Evolutionary conservation across 1,140 invertebrate genomes (phyloP), one percentile per base, ranked within the genome.

Genomic region (Megalonaias nervosa): DNA sequence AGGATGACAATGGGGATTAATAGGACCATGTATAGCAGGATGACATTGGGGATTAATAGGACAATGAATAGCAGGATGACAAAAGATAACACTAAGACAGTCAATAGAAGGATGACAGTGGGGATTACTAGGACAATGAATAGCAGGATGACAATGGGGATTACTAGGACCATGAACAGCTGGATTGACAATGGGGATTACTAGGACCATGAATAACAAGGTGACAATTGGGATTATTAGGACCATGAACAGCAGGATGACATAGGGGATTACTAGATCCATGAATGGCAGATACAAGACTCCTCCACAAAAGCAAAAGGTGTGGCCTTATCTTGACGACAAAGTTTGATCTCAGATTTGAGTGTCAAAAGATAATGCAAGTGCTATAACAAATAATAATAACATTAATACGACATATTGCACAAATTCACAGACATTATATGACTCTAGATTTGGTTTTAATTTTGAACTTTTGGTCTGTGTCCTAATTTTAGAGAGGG

Each of bases 161-260:
- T 0, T 9, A 57, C 21, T 9, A 71, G 9, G 60, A 71, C 21
- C 26, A 31, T 31, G 26, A 31, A 31, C 4, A 31, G 26, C 1
- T 3, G 61, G 66, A 12, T n/a, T 67, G 64, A 59, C 70, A 65
- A 67, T 70, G 64, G 48, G 21, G 67, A 74, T 71, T 15, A 48
- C 55, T 31, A 21, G 3, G 66, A 23, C 1, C 21, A 55, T 74
- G 9, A 57, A 31, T 31, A 71, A 6, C 15, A 74, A 23, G 19
- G 23, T 71, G 38, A 71, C 26, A 23, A 73, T 55, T 17, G 26
- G 4, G 60, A 61, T 61, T 2, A 65, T 11, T 21, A 67, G 1
- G 60, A 73, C 71, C 66, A 57, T 57, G 68, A 61, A 19, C 9
- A 57, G 59, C 16, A 65, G 19, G 31, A 71, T 61, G 55, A 57